Evolutionary conservation across 2,888 invertebrate genomes (phyloP), one percentile per base, ranked within the genome.

Genomic region (Acleris sparsana): DNA sequence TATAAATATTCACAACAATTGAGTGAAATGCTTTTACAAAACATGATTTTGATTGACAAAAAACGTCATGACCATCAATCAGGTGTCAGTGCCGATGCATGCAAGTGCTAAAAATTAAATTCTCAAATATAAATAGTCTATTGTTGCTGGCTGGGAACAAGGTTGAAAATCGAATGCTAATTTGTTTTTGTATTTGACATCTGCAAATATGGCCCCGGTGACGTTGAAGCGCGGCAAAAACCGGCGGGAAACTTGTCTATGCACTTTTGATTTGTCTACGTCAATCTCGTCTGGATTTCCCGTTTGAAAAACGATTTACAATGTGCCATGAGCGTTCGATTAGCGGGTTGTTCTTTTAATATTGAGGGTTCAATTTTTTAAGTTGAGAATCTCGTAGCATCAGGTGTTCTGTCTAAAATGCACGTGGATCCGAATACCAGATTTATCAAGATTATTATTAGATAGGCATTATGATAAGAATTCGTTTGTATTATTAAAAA

Each of bases 1-100:
- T 86, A 91, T 90, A 89, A 89, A 92, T 90, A 92, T 92, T 90
- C 86, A 89, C 83, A 82, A 80, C 75, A 75, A 80, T 81, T 75
- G 78, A 77, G 75, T 79, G 82, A 79, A 55, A 86, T 80, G 89
- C 88, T 87, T 88, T 89, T 85, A 85, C 81, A 83, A 80, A 79
- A 80, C 81, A 80, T 73, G 75, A 74, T 75, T 80, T 80, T 87
- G 88, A 89, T 88, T 89, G 89, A 87, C 89, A 86, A 82, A 83
- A 82, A 83, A 83, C 82, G 84, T 85, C 84, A 80, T 77, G 78
- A 81, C 82, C 82, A 87, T 89, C 89, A 87, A 86, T 90, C 89
- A 85, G 73, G 72, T 80, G 85, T 82, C 80, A 77, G 79, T 82
- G 82, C 55, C 81, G 83, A 86, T 82, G 82, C 81, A 73, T 73